These are phyloP conservation scores for Microctenopoma lineatum DNA, from an alignment of 2,797 vertebrate species.

Conservation along the genomic window DNA sequence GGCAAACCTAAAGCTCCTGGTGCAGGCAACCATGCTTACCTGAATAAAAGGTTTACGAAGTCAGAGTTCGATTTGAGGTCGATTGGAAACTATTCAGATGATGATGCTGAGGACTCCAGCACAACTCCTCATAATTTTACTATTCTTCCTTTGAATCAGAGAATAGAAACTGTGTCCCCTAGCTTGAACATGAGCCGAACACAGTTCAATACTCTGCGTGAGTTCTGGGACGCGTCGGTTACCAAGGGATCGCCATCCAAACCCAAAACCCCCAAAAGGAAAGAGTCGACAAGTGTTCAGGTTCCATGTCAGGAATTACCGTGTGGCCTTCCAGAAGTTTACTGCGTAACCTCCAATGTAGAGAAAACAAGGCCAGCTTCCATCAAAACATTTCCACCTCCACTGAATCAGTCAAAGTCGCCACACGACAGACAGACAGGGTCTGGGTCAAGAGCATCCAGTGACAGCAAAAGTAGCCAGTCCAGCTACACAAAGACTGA, in stretches of 20 bases:
- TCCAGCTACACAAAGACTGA: constrained; percentile 39
- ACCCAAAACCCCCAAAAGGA: constrained; percentile 70
- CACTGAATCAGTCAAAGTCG: constrained; percentile 50
- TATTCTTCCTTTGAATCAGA: constrained; percentile 83
- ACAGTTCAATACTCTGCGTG: constrained; percentile 88
- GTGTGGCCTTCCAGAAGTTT: constrained; percentile 49
- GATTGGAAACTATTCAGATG: constrained; percentile 60
- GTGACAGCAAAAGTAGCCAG: constrained; percentile 55
- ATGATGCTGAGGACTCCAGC: constrained; percentile 51
- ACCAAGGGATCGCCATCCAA: constrained; percentile 51
- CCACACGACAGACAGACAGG: constrained; percentile 54
- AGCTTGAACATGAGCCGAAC: constrained; percentile 75
- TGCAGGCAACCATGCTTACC: constrained; percentile 40
- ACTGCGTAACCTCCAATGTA: constrained; percentile 31
- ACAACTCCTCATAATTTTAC: constrained; percentile 76
- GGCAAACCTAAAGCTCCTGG: constrained; percentile 54
- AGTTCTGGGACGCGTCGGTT: constrained; percentile 87
- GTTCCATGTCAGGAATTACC: constrained; percentile 59
- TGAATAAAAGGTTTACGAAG: constrained; percentile 82
- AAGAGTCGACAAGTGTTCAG: constrained; percentile 43
- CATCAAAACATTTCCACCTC: constrained; percentile 47
- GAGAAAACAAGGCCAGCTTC: constrained; percentile 55
- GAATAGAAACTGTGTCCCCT: constrained; percentile 76
- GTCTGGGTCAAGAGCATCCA: constrained; percentile 30
- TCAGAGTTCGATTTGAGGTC: constrained; percentile 81